Evolutionary conservation across 2,797 vertebrate genomes (phyloP), one percentile per base, ranked within the genome.

Genomic region (Danio jaintianensis): DNA sequence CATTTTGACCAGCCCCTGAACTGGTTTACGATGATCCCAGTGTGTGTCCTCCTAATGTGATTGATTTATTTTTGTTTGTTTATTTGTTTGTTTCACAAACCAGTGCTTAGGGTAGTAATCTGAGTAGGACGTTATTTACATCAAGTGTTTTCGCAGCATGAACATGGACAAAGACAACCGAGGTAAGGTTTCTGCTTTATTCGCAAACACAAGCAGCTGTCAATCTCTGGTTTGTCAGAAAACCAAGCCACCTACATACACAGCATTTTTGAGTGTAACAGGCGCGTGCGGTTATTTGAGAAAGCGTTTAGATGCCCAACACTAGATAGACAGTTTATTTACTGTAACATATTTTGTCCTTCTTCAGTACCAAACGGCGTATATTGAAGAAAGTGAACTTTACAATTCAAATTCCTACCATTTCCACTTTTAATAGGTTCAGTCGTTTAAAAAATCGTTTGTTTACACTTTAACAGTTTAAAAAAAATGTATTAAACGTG

Each of bases 91-190:
- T 22, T 45, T 59, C 52, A 52, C 69, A 22, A 29, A 20, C 12
- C 64, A 48, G 50, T 53, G 63, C 36, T 69, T 29, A 58, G 13
- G 22, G 20, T 56, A 29, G 67, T 50, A 79, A 77, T 45, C 78
- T 66, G 1, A 42, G 55, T 9, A 11, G 50, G 6, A 63, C 47
- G 40, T 62, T 79, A 53, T 78, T 75, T 55, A 63, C 10, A 50
- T 63, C 16, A 48, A 36, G 0, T 40, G 20, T n/a, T 11, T 52
- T 75, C 59, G n/a, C 15, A 56, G 15, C 38, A 70, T 74, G 12
- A 85, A 82, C 18, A 94, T 95, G 93, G 93, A 94, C 53, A 93
- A 94, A 86, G 93, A 95, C 86, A 93, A 89, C 85, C 90, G 91
- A 82, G 93, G 94, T 95, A 90, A 91, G 91, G n/a, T 53, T 62